Percentiles rank a stretch among this genome's conserved stretches.
Evolutionary conservation across 2,888 invertebrate species (phyloP).

Genomic region (Ptilodon capucinus): DNA sequence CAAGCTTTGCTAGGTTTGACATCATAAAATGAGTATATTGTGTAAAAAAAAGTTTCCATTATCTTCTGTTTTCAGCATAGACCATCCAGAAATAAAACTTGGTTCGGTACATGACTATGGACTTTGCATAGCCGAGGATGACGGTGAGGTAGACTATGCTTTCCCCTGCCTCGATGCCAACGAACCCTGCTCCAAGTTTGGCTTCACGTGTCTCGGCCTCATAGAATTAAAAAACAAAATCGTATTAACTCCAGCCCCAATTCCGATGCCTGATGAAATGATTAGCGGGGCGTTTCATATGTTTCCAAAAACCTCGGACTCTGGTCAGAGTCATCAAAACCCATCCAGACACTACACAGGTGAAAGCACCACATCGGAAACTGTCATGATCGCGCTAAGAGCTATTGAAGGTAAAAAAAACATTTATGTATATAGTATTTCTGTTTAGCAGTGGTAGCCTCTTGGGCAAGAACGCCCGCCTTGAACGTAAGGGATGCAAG

Average conservation of each 20-base stretch:
- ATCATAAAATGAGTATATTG: no score
- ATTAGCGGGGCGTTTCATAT: conserved; percentile 59
- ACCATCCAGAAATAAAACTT: conserved; percentile 84
- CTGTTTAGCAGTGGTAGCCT: no score
- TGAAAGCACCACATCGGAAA: conserved; percentile 74
- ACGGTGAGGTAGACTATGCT: conserved; percentile 96
- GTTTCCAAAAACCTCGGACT: conserved; percentile 60
- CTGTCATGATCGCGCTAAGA: conserved; percentile 66
- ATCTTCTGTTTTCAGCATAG: conserved; percentile 71
- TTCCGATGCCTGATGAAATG: conserved; percentile 67
- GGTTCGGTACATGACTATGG: conserved; percentile 89
- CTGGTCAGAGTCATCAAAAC: conserved; percentile 63
- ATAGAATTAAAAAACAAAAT: conserved; percentile 86
- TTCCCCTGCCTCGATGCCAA: conserved; percentile 95
- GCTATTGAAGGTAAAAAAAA: conserved; percentile 69
- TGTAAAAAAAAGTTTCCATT: not conserved
- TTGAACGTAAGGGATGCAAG: no score
- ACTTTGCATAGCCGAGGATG: conserved; percentile 97
- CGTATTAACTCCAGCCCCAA: conserved; percentile 46
- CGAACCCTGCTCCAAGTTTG: conserved; percentile 96
- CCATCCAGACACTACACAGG: conserved; percentile 66
- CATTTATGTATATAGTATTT: not conserved
- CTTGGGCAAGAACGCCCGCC: no score
- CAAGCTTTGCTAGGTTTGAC: no score
- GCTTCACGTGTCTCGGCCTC: conserved; percentile 93